These are phyloP conservation scores for Listrodromus nycthemerus DNA, from an alignment of 2,888 invertebrate species.

Conservation along the genomic window DNA sequence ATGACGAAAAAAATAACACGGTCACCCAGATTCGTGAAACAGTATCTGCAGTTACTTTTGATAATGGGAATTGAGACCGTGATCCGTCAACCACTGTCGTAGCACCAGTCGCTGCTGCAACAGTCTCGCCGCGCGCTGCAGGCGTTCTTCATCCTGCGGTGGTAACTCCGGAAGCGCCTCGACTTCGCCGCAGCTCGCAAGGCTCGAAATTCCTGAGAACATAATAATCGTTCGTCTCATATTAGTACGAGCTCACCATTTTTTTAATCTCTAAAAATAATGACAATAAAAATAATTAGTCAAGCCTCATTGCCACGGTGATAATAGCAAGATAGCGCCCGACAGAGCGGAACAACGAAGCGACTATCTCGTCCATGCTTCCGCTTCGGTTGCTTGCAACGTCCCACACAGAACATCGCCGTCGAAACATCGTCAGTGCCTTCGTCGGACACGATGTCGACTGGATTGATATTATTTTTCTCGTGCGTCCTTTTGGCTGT, in stretches of 20 bases:
- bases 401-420: slow-evolving; percentile 33
- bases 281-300: slow-evolving; percentile 8
- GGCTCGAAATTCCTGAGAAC: slow-evolving; percentile 91
- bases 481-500: slow-evolving; percentile 61
- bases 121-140: slow-evolving; percentile 92
- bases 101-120: slow-evolving; percentile 94
- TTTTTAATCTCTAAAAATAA: not conserved
- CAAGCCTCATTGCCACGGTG: not conserved
- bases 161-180: slow-evolving; percentile 93
- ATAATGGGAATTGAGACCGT: slow-evolving; percentile 90
- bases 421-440: slow-evolving; percentile 35
- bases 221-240: slow-evolving; percentile 47
- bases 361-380: slow-evolving; percentile 60
- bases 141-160: slow-evolving; percentile 92
- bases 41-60: slow-evolving; percentile 86
- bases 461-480: slow-evolving; percentile 52
- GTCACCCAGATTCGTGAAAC: not conserved
- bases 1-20: not conserved
- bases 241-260: slow-evolving; percentile 54
- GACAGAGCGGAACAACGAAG: slow-evolving; percentile 22
- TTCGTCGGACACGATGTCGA: slow-evolving; percentile 62
- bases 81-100: slow-evolving; percentile 93
- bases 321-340: slow-evolving; percentile 29
- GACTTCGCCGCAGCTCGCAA: slow-evolving; percentile 92
- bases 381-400: slow-evolving; percentile 54